Conservation (phyloP, 2,797 vertebrate genomes). For the Rhadinocentrus ornatus region DNA sequence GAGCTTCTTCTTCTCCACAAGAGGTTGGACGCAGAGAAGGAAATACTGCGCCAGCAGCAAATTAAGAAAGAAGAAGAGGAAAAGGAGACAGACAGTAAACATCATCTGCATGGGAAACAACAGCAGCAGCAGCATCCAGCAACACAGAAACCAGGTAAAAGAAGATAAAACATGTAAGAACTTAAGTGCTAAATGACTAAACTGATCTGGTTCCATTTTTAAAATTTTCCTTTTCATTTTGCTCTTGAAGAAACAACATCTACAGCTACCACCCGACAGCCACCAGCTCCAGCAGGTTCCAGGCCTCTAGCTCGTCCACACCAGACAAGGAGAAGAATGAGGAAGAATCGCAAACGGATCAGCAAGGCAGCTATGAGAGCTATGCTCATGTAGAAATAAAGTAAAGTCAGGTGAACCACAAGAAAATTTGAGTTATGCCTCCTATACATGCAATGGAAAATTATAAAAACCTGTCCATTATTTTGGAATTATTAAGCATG, state of each 20-base stretch:
- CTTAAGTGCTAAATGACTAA: neutral
- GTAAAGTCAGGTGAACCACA: conserved; percentile 50
- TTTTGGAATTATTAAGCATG: neutral
- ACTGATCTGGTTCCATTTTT: neutral
- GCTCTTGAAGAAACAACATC: conserved; percentile 54
- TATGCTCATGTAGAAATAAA: conserved; percentile 81
- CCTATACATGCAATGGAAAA: neutral
- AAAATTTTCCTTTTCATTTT: neutral
- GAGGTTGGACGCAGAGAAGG: conserved; percentile 80
- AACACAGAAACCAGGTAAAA: conserved; percentile 75
- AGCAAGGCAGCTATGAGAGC: conserved; percentile 87
- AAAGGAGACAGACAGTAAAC: conserved; percentile 42
- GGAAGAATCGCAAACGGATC: conserved; percentile 82
- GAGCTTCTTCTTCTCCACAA: conserved; percentile 79
- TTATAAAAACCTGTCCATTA: neutral
- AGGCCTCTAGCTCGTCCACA: conserved; percentile 58
- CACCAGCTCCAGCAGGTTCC: conserved; percentile 42
- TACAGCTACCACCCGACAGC: conserved; percentile 49
- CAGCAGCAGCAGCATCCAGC: conserved; percentile 54
- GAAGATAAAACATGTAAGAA: neutral
- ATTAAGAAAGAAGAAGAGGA: conserved; percentile 63
- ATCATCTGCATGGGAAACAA: conserved; percentile 59
- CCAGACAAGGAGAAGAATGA: conserved; percentile 60
- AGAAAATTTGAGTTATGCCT: neutral
- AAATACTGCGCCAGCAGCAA: conserved; percentile 71